Percentiles rank a stretch among this genome's conserved stretches.
Evolutionary conservation across 2,113 vertebrate genomes (phyloP).

Genomic region (Coptodon bakossiorum): DNA sequence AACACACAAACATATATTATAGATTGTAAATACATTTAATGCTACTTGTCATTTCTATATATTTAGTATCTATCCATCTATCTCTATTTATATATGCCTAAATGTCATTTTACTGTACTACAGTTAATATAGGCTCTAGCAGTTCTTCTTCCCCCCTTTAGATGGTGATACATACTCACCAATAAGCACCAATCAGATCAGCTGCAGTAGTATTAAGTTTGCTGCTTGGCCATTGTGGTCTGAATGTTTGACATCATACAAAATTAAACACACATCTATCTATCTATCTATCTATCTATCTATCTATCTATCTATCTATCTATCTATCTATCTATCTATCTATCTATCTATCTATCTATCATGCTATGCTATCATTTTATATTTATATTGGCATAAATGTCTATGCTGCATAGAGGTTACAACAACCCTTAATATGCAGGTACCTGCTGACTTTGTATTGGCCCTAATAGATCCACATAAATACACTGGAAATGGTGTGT

Average conservation of each 20-base stretch:
- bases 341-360: background rate
- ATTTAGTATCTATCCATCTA: background rate
- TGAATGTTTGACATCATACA: background rate
- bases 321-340: background rate
- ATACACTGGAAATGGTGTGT: background rate
- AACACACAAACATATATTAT: background rate
- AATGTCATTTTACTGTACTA: background rate
- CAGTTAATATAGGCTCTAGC: background rate
- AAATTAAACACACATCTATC: background rate
- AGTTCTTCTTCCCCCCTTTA: constrained; percentile 23
- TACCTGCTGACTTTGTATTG: constrained; percentile 1
- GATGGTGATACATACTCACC: constrained; percentile 35
- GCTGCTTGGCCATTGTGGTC: background rate
- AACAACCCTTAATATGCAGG: background rate
- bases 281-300: background rate
- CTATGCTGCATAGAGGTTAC: background rate
- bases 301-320: too few relatives aligned
- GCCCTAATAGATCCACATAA: background rate
- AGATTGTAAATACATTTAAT: background rate
- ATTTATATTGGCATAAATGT: background rate
- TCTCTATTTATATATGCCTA: background rate
- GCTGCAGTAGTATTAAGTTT: background rate
- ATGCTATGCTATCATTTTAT: too few relatives aligned
- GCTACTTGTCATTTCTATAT: background rate
- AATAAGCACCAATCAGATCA: background rate